phyloP scores from a whole-genome alignment of 2,888 invertebrate species.

The Caenorhabditis panamensis region DNA sequence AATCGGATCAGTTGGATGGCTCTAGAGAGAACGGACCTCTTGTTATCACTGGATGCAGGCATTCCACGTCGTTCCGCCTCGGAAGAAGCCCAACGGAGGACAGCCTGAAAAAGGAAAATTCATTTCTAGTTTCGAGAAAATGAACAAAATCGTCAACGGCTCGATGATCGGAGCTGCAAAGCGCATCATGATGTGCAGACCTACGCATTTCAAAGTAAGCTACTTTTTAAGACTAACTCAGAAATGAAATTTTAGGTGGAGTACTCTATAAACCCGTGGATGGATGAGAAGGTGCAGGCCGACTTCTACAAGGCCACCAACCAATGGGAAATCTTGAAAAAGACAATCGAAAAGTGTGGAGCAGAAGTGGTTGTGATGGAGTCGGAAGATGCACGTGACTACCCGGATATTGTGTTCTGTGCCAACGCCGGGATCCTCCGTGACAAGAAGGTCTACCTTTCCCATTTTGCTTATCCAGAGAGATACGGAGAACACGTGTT shows the following conservation, averaged over 20 bases:
- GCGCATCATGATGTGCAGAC: constrained; percentile 76
- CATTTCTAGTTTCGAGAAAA: constrained; percentile 33
- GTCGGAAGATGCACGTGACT: constrained; percentile 61
- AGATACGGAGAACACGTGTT: constrained; percentile 76
- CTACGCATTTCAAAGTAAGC: constrained; percentile 71
- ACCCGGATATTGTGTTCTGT: constrained; percentile 79
- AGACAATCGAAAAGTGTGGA: constrained; percentile 72
- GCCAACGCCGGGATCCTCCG: constrained; percentile 77
- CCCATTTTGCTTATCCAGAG: constrained; percentile 75
- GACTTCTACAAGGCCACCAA: constrained; percentile 68
- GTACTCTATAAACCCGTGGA: constrained; percentile 81
- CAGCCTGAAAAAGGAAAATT: constrained; percentile 67
- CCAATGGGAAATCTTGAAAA: constrained; percentile 77
- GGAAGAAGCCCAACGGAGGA: constrained; percentile 80
- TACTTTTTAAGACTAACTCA: neutral
- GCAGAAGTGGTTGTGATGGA: constrained; percentile 77
- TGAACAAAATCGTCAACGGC: constrained; percentile 47
- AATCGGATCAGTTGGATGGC: constrained; percentile 88
- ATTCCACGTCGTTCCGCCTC: constrained; percentile 87
- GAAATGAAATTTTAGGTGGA: constrained; percentile 60
- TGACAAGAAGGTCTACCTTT: constrained; percentile 73
- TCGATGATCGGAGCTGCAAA: constrained; percentile 54
- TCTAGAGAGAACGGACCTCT: constrained; percentile 86
- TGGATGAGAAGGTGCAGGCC: constrained; percentile 69
- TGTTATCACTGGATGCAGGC: constrained; percentile 86